These are phyloP conservation scores for Toxonevra muliebris DNA, from an alignment of 2,888 invertebrate genomes.

Conservation along the genomic window DNA sequence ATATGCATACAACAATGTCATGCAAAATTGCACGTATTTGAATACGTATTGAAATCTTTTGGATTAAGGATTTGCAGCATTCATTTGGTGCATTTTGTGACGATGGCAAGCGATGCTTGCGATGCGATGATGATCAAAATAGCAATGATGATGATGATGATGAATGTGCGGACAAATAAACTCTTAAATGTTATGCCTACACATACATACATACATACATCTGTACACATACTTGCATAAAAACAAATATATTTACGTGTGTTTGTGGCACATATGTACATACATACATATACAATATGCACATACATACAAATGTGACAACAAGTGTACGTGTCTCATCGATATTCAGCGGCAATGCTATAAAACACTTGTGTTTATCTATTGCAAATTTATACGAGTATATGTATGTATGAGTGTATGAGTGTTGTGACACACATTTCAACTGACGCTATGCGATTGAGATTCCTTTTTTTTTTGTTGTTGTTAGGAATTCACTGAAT, in stretches of 20 bases:
- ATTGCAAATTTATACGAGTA: not conserved
- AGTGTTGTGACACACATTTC: not conserved
- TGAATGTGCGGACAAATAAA: constrained; percentile 2
- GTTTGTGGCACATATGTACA: not conserved
- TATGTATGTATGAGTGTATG: constrained; percentile 5
- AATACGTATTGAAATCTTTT: constrained; percentile 54
- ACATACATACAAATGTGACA: not conserved
- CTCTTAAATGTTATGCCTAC: constrained; percentile 1
- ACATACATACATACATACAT: not conserved
- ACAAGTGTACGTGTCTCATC: too few species aligned
- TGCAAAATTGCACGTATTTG: constrained; percentile 11
- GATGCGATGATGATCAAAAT: too few species aligned
- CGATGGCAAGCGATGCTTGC: not conserved
- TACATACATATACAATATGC: constrained; percentile 1
- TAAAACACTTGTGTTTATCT: not conserved
- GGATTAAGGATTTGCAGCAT: constrained; percentile 65
- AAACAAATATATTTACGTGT: not conserved
- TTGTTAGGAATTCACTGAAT: constrained; percentile 20
- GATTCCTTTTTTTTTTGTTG: not conserved
- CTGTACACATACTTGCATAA: not conserved
- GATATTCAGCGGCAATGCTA: too few species aligned
- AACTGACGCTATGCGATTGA: too few species aligned
- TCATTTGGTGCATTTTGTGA: constrained; percentile 46
- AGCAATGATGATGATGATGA: too few species aligned
- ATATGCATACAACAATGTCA: too few species aligned